Base-by-base conservation (phyloP, 2,797 vertebrate species). In the Lindbergichthys nudifrons region DNA sequence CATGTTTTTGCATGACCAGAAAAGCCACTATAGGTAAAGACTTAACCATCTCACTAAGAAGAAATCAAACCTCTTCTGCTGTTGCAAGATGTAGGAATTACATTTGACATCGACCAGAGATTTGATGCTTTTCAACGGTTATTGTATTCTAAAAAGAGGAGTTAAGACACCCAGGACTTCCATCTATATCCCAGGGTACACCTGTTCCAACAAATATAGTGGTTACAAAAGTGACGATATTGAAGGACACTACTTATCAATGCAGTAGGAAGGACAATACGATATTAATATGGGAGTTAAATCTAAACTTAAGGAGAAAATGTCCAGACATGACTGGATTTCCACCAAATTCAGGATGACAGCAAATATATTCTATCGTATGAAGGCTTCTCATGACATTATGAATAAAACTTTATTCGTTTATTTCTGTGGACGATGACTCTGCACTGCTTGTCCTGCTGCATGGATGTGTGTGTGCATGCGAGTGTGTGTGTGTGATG, bases 401-500 rank as follows among this genome's bases (percentile, higher is more conserved):
- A 84, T 76, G 66, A 86, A 81, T 82, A 70, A 78, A 89, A 85
- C 59, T 80, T 83, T 81, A 83, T 92, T 85, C 87, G 83, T 71
- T 79, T 87, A 26, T 86, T 85, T 77, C 75, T 73, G 70, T n/a
- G 62, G 73, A 80, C 62, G 66, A 86, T 89, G 79, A 83, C 79
- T 81, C 73, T 78, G 83, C 75, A 82, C 68, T 65, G 76, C 54
- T 73, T 26, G 65, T 65, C 65, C 59, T 50, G 16, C 41, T 67
- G 47, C 75, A 58, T 57, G 67, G 32, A 36, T 63, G 57, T 50
- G 53, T 73, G 30, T 66, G 73, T 62, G 70, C 46, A 36, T 43
- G 26, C 66, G 56, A 45, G 30, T 41, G 80, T 69, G 73, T 69
- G 73, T 71, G 32, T 72, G 82, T 92, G 92, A 93, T 93, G 85